Evolutionary conservation across 2,113 vertebrate species (phyloP), one percentile per base, ranked within the genome.

Genomic region (Myiopsitta monachus): DNA sequence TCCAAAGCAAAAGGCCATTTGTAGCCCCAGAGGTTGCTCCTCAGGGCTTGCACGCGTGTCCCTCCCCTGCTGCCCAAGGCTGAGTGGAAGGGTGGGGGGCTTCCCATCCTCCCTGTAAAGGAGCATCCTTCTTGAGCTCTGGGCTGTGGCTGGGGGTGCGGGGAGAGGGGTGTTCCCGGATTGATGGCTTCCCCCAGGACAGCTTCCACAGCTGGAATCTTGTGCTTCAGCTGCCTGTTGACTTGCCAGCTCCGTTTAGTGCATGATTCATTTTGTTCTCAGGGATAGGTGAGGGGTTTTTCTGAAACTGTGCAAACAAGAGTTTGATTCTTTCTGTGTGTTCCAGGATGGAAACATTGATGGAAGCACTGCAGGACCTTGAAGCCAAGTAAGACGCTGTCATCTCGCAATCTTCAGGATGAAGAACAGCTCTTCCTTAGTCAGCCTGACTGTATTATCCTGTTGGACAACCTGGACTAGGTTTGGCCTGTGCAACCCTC

Each of bases 321-420:
- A 11, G 14, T 64, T 78, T 89, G 84, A 52, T 68, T 87, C 36
- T 87, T 72, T 88, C 51, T 87, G 31, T 90, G 82, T 95, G 64
- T 94, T 96, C 57, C 63, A 94, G 89, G 89, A 49, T 92, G 84
- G 63, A 94, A 91, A 44, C 38, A 11, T 22, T 13, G 55, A 52
- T 7, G 47, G 84, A 86, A 86, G 86, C 85, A 22, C 77, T 2
- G 1, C 5, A 11, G 36, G 41, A 66, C 41, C 33, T 8, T 27
- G 52, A 85, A 95, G 70, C 47, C 70, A 55, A 73, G n/a, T 21
- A n/a, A 81, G 63, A 63, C 11, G 52, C 49, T 83, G 88, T 44
- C 54, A 22, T 83, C 47, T 83, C 13, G 4, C 70, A 51, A 15
- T 33, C 76, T 52, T 64, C 72, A 69, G 55, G n/a, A 27, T 70